A percentile compares a stretch with the other conserved stretches of the same genome.
These are phyloP conservation scores for Alloplasta piceator DNA, from an alignment of 2,888 invertebrate genomes.

Conservation along the genomic window DNA sequence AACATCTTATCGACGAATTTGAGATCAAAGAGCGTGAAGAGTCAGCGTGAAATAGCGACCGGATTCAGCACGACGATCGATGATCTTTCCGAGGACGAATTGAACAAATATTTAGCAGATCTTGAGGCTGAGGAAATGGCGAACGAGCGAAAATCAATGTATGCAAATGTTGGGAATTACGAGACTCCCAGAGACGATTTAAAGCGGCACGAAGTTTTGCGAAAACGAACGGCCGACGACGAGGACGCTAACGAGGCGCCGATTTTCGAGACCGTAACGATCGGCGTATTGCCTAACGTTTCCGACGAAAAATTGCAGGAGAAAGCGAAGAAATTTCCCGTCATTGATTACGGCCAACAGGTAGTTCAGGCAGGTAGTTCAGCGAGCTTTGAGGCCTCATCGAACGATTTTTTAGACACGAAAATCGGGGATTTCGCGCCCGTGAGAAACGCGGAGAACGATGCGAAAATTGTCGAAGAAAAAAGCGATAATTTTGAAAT, in stretches of 20 bases:
- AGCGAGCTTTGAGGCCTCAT: constrained; percentile 64
- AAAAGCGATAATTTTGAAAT: constrained; percentile 67
- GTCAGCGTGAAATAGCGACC: constrained; percentile 71
- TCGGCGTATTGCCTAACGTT: constrained; percentile 75
- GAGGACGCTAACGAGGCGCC: constrained; percentile 78
- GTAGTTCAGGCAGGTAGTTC: constrained; percentile 33
- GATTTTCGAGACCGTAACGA: constrained; percentile 77
- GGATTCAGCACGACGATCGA: constrained; percentile 77
- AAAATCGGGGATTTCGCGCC: constrained; percentile 60
- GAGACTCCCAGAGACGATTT: constrained; percentile 35
- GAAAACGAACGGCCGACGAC: constrained; percentile 66
- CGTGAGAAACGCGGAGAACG: constrained; percentile 57
- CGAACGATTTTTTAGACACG: constrained; percentile 71
- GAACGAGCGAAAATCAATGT: constrained; percentile 66
- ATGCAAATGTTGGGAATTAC: constrained; percentile 60
- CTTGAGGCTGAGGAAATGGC: constrained; percentile 81
- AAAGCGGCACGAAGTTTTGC: constrained; percentile 18
- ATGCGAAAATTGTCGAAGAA: constrained; percentile 68
- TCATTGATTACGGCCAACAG: constrained; percentile 75
- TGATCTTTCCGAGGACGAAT: constrained; percentile 82
- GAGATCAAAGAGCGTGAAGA: constrained; percentile 17
- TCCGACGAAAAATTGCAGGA: constrained; percentile 75
- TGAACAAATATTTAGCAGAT: constrained; percentile 82
- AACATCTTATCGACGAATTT: no score
- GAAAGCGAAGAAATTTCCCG: constrained; percentile 76